A percentile compares a stretch with the other conserved stretches of the same genome.
These are phyloP conservation scores for Volucella zonaria DNA, from an alignment of 2,888 invertebrate genomes.

Conservation along the genomic window DNA sequence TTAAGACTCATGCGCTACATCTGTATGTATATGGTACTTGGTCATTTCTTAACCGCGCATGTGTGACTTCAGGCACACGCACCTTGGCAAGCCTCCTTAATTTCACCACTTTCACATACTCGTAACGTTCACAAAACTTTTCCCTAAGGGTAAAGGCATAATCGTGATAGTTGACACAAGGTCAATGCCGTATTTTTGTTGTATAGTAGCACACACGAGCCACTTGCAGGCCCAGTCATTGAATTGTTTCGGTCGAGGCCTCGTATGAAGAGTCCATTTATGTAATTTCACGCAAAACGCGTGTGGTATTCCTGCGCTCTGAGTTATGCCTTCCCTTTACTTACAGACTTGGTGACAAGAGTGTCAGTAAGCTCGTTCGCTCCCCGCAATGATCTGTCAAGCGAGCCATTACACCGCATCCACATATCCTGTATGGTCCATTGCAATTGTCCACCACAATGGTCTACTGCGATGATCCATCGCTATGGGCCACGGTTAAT, in stretches of 20 bases:
- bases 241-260: conserved; percentile 6
- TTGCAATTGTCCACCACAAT: conserved; percentile 43
- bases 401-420: not conserved
- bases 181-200: conserved; percentile 43
- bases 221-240: not conserved
- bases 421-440: conserved; percentile 1
- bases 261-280: conserved; percentile 16
- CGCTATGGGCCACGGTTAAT: conserved; percentile 48
- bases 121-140: not conserved
- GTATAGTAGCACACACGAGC: not conserved
- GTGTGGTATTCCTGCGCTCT: conserved; percentile 44
- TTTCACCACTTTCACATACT: conserved; percentile 1
- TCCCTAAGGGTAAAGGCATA: not conserved
- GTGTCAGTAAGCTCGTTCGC: conserved; percentile 40
- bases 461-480: conserved; percentile 18
- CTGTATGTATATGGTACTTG: no score
- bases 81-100: no score
- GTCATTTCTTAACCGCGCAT: no score
- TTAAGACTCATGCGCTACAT: no score
- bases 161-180: conserved; percentile 29
- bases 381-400: conserved; percentile 5
- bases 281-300: conserved; percentile 37
- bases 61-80: no score
- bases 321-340: conserved; percentile 14
- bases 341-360: conserved; percentile 41